These are phyloP conservation scores for honey bee (Apis mellifera) DNA, from an alignment of 1,140 invertebrate species.

Conservation along the genomic window DNA sequence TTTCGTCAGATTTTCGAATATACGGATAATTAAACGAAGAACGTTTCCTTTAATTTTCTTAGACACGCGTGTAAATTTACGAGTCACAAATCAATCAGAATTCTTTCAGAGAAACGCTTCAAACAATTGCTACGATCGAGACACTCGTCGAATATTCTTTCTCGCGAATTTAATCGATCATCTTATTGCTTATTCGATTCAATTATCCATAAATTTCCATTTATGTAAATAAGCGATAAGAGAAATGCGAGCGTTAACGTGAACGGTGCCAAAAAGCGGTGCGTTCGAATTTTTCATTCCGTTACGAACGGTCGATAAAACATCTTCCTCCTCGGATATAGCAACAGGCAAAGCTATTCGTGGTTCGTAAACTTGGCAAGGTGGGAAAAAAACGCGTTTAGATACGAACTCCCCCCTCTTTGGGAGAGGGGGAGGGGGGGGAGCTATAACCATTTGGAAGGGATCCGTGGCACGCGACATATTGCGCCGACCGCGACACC, in stretches of 20 bases:
- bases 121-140: no score
- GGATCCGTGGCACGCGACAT: slow-evolving; percentile 26
- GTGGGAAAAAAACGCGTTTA: slow-evolving; percentile 26
- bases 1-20: no score
- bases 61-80: no score
- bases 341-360: neutral
- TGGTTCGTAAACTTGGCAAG: slow-evolving; percentile 37
- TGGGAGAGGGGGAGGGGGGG: no score
- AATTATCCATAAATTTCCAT: slow-evolving; percentile 31
- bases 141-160: no score
- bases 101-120: no score
- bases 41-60: no score
- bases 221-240: neutral
- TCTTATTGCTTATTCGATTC: no score
- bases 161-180: no score
- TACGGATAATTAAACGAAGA: no score
- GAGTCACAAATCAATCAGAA: no score
- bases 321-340: no score
- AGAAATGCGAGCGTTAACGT: neutral
- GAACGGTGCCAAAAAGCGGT: neutral
- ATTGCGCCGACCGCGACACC: neutral
- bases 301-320: neutral
- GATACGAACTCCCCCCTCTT: neutral
- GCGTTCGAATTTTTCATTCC: neutral
- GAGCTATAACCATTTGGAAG: slow-evolving; percentile 13